These are phyloP conservation scores for Bothrops alternatus DNA, from an alignment of 2,797 vertebrate genomes.

Conservation along the genomic window DNA sequence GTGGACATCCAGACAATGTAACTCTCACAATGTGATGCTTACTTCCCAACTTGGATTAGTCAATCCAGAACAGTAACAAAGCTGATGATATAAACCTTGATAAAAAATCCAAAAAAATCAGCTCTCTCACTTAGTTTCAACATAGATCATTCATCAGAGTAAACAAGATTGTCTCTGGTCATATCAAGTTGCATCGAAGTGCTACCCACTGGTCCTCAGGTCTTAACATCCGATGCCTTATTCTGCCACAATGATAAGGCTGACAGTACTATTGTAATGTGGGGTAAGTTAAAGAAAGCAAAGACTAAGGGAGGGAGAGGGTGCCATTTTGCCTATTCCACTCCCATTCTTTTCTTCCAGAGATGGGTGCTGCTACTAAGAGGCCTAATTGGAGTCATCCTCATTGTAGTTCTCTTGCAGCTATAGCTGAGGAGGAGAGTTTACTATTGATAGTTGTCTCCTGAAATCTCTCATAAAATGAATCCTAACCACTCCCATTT, in stretches of 20 bases:
- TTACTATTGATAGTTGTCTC: neutral
- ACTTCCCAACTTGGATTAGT: neutral
- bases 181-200: neutral
- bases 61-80: neutral
- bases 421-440: neutral
- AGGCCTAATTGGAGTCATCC: neutral
- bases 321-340: neutral
- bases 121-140: neutral
- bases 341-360: neutral
- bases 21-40: neutral
- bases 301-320: neutral
- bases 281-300: neutral
- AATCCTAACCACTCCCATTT: neutral
- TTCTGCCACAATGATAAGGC: neutral
- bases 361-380: neutral
- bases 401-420: neutral
- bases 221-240: neutral
- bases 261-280: neutral
- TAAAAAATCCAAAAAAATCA: neutral
- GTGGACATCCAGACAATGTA: too few species aligned
- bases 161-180: neutral
- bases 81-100: neutral
- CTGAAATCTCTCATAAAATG: neutral
- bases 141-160: neutral
- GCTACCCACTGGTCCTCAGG: neutral